Base-by-base conservation (phyloP, 2,888 invertebrate genomes). In the Ectemnius cavifrons region DNA sequence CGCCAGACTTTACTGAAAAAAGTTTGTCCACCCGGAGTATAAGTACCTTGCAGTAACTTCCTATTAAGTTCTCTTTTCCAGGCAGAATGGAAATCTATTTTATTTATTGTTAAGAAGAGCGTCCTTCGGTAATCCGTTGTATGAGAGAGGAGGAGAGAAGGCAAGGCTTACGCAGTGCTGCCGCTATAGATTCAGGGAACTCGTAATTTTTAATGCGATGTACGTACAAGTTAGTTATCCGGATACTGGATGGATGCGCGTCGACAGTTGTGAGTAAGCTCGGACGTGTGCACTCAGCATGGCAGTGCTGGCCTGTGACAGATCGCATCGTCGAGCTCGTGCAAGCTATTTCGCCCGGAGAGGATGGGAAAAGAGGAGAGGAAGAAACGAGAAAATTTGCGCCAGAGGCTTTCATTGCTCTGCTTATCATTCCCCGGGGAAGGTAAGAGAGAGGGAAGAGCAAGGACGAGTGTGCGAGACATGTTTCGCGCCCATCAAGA, bases 231-330 rank as follows among this genome's bases (percentile, higher is more conserved):
- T 72, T 52, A 77, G 71, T 59, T 75, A 75, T 72, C 72, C 68
- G 49, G 47, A 66, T 59, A 65, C 59, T 27, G 69, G 71, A 76
- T 72, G 76, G 76, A 78, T 76, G 23, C 64, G 65, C 65, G 80
- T 76, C 71, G 80, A 80, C 71, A 73, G 76, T 76, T 62, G 71
- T 37, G 73, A 80, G 78, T 68, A 70, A 27, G 63, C 73, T 66
- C 56, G 65, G 49, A 52, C 68, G 64, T 45, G 63, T 47, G 8
- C 64, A 13, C 47, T 6, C 49, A 46, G 57, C 37, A 37, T 4
- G 37, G 37, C 37, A 37, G 37, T 37, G 37, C 37, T 37, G 66
- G 14, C 62, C 71, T 61, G 60, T 58, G 80, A 76, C 80, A 76
- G 78, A 60, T 76, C 73, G 71, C 61, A 58, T 71, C 79, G 74